Evolutionary conservation across 2,797 vertebrate genomes (phyloP), one percentile per base, ranked within the genome.

Genomic region (Sebastes diaconus): DNA sequence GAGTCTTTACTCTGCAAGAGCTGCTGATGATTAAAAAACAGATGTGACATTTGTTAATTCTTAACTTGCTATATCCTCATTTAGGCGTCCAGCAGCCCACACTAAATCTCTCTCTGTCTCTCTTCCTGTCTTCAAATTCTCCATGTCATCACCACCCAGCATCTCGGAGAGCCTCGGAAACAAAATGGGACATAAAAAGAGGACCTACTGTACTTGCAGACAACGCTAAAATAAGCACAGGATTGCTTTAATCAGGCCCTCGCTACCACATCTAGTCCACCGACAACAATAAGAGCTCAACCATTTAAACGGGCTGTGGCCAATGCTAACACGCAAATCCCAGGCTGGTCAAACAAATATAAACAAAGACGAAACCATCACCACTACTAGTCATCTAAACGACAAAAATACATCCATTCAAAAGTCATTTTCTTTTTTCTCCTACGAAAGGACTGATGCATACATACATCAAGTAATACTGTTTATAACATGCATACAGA

Each of bases 191-290:
- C 75, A 52, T 73, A 83, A 74, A 81, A 70, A 58, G 22, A 78
- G 79, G 46, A 68, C 55, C 36, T 80, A 65, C 74, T 71, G 75
- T 83, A 81, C 85, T 84, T 58, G 68, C 30, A 64, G 83, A 91
- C 79, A 77, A 63, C 46, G 22, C 77, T 65, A 93, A 85, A 87
- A 90, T 75, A 89, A 87, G 81, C 83, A 83, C 7, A 61, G 70
- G 42, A 64, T 65, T 73, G 84, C 90, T 92, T 91, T 88, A 93
- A 93, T 94, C 93, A 90, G 73, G 70, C 75, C 63, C 55, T 72
- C 24, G 16, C 54, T 64, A 86, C 92, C 91, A 90, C 92, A 91
- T 84, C 88, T 86, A 88, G 83, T 85, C 50, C 76, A 52, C 87
- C 46, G 36, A 92, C 85, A 90, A 91, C 79, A 92, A 90, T 78